A percentile compares a stretch with the other conserved stretches of the same genome.
Evolutionary conservation across 2,888 invertebrate genomes (phyloP).

Genomic region (Biston stratarius): DNA sequence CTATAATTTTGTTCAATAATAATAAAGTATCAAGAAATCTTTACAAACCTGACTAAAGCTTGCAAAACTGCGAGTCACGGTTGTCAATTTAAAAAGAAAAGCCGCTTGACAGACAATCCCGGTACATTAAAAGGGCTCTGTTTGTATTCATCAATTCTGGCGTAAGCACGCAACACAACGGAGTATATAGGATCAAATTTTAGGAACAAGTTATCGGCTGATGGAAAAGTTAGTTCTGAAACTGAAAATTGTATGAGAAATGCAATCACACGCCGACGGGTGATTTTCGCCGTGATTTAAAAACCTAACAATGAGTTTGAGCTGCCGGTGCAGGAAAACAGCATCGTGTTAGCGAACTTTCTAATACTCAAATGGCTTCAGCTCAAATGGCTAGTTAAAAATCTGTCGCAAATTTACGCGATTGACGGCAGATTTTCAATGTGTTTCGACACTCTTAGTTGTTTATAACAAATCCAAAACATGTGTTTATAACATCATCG

Average conservation of each 20-base stretch:
- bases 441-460: too few relatives aligned
- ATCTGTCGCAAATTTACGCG: too few relatives aligned
- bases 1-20: background rate
- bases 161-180: slow-evolving; percentile 57
- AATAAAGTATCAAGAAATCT: background rate
- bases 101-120: slow-evolving; percentile 52
- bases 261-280: background rate
- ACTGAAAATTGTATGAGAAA: background rate
- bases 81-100: slow-evolving; percentile 57
- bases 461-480: too few relatives aligned
- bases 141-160: slow-evolving; percentile 62
- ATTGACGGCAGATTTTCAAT: too few relatives aligned
- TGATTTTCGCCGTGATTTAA: background rate
- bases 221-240: slow-evolving; percentile 7
- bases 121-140: slow-evolving; percentile 59
- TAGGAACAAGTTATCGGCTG: slow-evolving; percentile 26
- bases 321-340: too few relatives aligned
- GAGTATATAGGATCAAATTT: slow-evolving; percentile 37
- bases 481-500: too few relatives aligned
- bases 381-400: too few relatives aligned
- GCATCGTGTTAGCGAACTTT: too few relatives aligned
- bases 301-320: too few relatives aligned
- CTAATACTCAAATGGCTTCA: too few relatives aligned
- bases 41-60: slow-evolving; percentile 3
- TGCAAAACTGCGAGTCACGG: slow-evolving; percentile 48